Conservation (phyloP, 2,888 invertebrate genomes). For the Elgonia sp. region DNA sequence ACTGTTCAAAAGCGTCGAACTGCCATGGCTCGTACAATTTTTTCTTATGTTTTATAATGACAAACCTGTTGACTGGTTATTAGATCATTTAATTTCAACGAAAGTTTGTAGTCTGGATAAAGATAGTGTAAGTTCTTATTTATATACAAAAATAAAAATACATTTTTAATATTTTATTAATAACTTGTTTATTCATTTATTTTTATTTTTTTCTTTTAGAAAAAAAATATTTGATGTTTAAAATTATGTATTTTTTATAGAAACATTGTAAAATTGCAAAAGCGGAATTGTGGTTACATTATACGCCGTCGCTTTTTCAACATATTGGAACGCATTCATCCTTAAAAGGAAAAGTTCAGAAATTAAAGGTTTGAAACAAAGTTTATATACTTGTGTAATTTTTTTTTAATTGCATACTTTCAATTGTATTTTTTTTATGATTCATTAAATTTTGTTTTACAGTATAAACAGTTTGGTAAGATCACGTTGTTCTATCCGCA, state of each 20-base stretch:
- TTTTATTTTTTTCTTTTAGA: too few relatives aligned
- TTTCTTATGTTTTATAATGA: slow-evolving; percentile 98
- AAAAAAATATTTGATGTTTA: too few relatives aligned
- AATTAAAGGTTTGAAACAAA: slow-evolving; percentile 97
- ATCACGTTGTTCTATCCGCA: slow-evolving; percentile 93
- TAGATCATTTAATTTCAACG: slow-evolving; percentile 95
- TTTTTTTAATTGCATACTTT: too few relatives aligned
- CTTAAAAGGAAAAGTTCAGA: slow-evolving; percentile 96
- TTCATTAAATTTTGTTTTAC: too few relatives aligned
- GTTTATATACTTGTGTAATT: too few relatives aligned
- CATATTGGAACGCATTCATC: slow-evolving; percentile 98
- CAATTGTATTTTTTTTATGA: too few relatives aligned
- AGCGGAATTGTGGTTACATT: slow-evolving; percentile 93
- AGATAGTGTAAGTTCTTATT: slow-evolving; percentile 89
- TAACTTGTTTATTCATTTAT: slow-evolving; percentile 12
- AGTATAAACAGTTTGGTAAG: slow-evolving; percentile 96
- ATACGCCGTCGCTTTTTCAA: slow-evolving; percentile 96
- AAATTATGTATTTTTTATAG: too few relatives aligned
- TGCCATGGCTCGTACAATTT: slow-evolving; percentile 95
- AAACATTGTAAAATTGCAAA: slow-evolving; percentile 94
- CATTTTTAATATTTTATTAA: neutral
- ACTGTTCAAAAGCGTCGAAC: slow-evolving; percentile 96
- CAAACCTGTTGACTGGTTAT: slow-evolving; percentile 98
- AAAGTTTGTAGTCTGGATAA: slow-evolving; percentile 95
- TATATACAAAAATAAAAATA: neutral